A percentile compares a stretch with the other conserved stretches of the same genome.
These are phyloP conservation scores for Melitaea cinxia DNA, from an alignment of 1,140 invertebrate genomes.

Conservation along the genomic window DNA sequence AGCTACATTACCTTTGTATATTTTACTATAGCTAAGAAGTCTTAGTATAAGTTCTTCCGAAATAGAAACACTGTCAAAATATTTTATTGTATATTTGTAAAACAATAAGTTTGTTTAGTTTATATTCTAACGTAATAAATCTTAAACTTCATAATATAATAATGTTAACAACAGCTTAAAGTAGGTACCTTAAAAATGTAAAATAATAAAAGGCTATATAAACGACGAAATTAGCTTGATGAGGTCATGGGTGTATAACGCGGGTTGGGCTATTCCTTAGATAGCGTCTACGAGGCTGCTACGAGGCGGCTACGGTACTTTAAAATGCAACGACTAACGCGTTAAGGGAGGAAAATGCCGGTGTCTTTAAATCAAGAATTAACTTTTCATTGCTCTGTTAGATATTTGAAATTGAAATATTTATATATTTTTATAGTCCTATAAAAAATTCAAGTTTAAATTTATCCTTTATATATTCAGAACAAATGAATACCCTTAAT, in stretches of 20 bases:
- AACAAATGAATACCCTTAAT: too few relatives aligned
- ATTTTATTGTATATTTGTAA: too few relatives aligned
- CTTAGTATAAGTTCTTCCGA: background rate
- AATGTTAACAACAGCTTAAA: too few relatives aligned
- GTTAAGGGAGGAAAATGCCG: background rate
- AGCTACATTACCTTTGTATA: too few relatives aligned
- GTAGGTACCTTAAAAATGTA: background rate
- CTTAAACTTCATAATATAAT: too few relatives aligned
- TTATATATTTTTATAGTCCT: too few relatives aligned
- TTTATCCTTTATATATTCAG: too few relatives aligned
- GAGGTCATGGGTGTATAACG: conserved; percentile 19
- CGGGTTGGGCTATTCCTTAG: conserved; percentile 16
- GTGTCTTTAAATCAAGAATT: background rate
- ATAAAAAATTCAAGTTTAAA: too few relatives aligned
- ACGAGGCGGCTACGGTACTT: conserved; percentile 1
- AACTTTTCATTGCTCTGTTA: background rate
- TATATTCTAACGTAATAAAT: too few relatives aligned
- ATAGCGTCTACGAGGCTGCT: background rate
- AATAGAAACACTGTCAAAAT: too few relatives aligned
- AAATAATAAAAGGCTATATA: background rate
- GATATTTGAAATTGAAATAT: too few relatives aligned
- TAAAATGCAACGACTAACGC: conserved; percentile 12
- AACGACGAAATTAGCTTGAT: conserved; percentile 16
- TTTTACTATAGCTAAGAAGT: background rate
- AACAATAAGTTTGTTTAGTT: too few relatives aligned